Percentiles rank a stretch among this genome's conserved stretches.
These are phyloP conservation scores for Cydia splendana DNA, from an alignment of 1,140 invertebrate species.

Conservation along the genomic window DNA sequence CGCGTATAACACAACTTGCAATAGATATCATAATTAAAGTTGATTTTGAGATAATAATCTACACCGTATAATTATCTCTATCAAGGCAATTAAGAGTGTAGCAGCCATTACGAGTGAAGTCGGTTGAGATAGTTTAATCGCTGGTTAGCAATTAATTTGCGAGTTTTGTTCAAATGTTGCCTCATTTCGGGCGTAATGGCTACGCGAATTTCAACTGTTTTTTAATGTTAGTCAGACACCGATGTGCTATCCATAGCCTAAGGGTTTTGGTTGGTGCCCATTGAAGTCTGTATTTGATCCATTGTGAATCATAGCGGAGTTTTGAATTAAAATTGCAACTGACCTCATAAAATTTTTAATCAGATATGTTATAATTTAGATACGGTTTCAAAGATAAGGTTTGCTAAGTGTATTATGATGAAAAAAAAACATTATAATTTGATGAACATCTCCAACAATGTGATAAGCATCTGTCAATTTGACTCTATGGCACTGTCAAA, in stretches of 20 bases:
- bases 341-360: too few species aligned
- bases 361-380: too few species aligned
- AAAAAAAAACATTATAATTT: too few species aligned
- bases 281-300: too few species aligned
- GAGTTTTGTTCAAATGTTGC: constrained; percentile 17
- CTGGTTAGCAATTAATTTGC: constrained; percentile 20
- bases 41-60: constrained; percentile 1
- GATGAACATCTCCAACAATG: too few species aligned
- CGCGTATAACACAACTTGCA: neutral
- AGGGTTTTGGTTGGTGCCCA: too few species aligned
- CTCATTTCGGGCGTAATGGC: constrained; percentile 13
- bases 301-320: too few species aligned
- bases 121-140: constrained; percentile 8
- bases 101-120: constrained; percentile 1
- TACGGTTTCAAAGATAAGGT: too few species aligned
- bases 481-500: too few species aligned
- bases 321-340: too few species aligned
- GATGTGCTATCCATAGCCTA: neutral
- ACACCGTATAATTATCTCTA: neutral
- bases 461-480: too few species aligned
- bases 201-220: neutral
- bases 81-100: neutral
- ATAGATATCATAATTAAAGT: constrained; percentile 4
- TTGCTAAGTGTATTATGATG: too few species aligned
- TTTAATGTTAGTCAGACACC: neutral